Evolutionary conservation across 2,888 invertebrate genomes (phyloP), one percentile per base, ranked within the genome.

Genomic region (Lamproptera curius): DNA sequence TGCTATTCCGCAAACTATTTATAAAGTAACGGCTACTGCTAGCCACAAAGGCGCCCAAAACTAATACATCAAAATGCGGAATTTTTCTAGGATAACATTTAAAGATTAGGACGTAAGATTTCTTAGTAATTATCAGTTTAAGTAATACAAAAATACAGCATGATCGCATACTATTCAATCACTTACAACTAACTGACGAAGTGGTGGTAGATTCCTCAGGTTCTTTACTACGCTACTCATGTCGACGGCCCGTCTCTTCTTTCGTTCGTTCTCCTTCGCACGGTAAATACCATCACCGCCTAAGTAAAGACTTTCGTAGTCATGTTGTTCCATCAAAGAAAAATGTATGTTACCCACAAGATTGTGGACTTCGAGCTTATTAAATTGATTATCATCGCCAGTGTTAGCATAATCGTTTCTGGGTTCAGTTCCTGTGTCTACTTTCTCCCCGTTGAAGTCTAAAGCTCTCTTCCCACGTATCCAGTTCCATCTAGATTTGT

Each of bases 281-380:
- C 63, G 68, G 50, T 76, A 78, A 15, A 77, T 66, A 11, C 72
- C 70, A 46, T 67, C 57, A 1, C 55, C 44, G 4, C 61, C 73
- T 52, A 59, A 70, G 14, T 58, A 59, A 20, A 63, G 65, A 2
- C 42, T 61, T 38, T 77, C 74, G 50, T 56, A 63, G 20, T 51
- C 45, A 1, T 53, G 55, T n/a, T 17, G 46, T 13, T 38, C 37
- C 17, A 35, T 35, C 14, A 42, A 16, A 1, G 16, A 16, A 8
- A 38, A 39, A 16, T 23, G 34, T 14, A 38, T n/a, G 1, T 28
- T 49, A 0, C 35, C 31, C n/a, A 1, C 11, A 8, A 11, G 10
- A 20, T 40, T 9, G 6, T 48, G 23, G 9, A 14, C 16, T 11
- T 31, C 47, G 8, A 15, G 15, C n/a, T n/a, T n/a, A n/a, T n/a